phyloP scores from a whole-genome alignment of 2,113 vertebrate species.

The Chlorodrepanis virens region DNA sequence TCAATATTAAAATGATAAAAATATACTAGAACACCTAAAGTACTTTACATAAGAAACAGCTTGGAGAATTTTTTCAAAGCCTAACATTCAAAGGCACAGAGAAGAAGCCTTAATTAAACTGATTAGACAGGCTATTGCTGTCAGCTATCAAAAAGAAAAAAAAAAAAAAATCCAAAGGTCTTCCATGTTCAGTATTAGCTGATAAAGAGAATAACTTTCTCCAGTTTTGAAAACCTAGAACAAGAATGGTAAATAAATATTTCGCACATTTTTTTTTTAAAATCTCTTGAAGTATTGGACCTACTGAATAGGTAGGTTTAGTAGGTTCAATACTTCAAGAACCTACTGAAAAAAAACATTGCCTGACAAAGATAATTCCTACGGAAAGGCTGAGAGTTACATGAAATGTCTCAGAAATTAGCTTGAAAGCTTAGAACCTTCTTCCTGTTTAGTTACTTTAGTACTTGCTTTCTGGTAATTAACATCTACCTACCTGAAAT shows the following conservation, averaged over 20 bases:
- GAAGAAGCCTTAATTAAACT: neutral
- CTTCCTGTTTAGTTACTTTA: neutral
- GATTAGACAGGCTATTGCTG: neutral
- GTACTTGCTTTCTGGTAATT: neutral
- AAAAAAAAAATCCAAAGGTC: rapidly evolving
- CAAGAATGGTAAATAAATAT: neutral
- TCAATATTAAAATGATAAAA: neutral
- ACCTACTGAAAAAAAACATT: neutral
- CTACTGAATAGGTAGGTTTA: neutral
- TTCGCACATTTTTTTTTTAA: neutral
- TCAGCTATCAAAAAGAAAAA: neutral
- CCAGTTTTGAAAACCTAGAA: neutral
- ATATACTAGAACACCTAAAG: neutral
- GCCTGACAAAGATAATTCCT: neutral
- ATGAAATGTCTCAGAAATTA: neutral
- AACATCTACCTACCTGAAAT: neutral
- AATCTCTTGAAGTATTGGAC: neutral
- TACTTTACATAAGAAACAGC: neutral
- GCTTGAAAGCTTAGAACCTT: neutral
- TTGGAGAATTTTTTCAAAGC: neutral
- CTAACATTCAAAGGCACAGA: neutral
- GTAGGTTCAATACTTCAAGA: too few species aligned
- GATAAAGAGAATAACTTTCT: neutral
- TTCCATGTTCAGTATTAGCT: neutral
- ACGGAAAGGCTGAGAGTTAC: neutral